Evolutionary conservation across 2,113 vertebrate genomes (phyloP).

Genomic region (Chrysochloris asiatica): DNA sequence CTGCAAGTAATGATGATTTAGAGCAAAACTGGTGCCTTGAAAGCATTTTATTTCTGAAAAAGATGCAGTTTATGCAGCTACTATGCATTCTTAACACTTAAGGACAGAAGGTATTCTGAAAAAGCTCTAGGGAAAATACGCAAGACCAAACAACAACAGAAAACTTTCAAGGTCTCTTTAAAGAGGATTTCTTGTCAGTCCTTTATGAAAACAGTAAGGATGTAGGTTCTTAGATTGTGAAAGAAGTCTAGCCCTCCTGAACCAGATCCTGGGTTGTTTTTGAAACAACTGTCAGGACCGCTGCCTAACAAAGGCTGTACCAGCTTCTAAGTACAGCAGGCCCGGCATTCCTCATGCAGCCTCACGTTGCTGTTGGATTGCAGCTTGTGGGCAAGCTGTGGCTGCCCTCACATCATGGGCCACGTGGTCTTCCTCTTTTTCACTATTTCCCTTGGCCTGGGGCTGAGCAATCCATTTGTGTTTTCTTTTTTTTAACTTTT

Average conservation of each 20-base stretch:
- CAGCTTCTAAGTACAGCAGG: no score
- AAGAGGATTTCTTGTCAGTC: not conserved
- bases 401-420: not conserved
- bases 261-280: not conserved
- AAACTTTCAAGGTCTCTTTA: not conserved
- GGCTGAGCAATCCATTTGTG: not conserved
- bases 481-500: no score
- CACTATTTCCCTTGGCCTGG: not conserved
- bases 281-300: not conserved
- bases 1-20: not conserved
- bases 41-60: not conserved
- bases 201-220: not conserved
- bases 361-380: not conserved
- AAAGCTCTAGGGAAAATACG: not conserved
- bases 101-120: not conserved
- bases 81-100: not conserved
- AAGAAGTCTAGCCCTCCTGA: not conserved
- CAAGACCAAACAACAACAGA: no score
- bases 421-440: not conserved
- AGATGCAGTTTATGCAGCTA: not conserved
- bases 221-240: not conserved
- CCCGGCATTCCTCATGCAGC: not conserved
- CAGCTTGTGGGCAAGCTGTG: not conserved
- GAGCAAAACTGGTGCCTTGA: not conserved
- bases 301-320: not conserved